Percentiles rank a stretch among this genome's conserved stretches.
Evolutionary conservation across 92 coral and sea anemone genomes (phyloP).

Genomic region (Blastomussa wellsi): DNA sequence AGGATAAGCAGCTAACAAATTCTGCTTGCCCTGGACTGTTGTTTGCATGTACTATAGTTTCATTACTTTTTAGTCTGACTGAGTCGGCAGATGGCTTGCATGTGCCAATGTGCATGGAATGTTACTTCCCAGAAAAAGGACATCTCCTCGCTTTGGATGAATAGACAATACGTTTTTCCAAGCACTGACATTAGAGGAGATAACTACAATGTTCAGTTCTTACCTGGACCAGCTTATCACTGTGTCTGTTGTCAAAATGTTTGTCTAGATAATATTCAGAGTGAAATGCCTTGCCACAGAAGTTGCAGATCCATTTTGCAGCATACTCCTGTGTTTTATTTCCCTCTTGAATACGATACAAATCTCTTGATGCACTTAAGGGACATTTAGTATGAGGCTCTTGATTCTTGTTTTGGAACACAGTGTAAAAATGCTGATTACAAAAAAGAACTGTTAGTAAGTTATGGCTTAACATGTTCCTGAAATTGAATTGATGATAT

Average conservation of each 20-base stretch:
- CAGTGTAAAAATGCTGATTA: conserved; percentile 72
- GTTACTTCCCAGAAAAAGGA: too few relatives aligned
- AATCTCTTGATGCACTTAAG: conserved; percentile 68
- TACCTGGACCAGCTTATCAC: conserved; percentile 77
- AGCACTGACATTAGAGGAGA: too few relatives aligned
- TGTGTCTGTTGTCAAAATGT: conserved; percentile 87
- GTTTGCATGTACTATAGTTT: too few relatives aligned
- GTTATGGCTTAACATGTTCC: background rate
- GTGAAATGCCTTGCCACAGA: conserved; percentile 90
- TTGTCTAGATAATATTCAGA: conserved; percentile 70
- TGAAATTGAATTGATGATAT: too few relatives aligned
- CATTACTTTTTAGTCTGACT: too few relatives aligned
- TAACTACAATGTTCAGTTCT: background rate
- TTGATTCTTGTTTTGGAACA: conserved; percentile 52
- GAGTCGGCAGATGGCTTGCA: too few relatives aligned
- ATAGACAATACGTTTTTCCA: too few relatives aligned
- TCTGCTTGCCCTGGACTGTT: too few relatives aligned
- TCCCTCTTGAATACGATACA: conserved; percentile 74
- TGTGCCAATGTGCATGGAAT: too few relatives aligned
- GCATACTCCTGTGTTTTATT: conserved; percentile 75
- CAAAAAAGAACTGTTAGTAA: too few relatives aligned
- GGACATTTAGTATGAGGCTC: conserved; percentile 60
- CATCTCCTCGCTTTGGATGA: too few relatives aligned
- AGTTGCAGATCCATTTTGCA: conserved; percentile 84
- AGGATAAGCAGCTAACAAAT: too few relatives aligned